A percentile compares a stretch with the other conserved stretches of the same genome.
Evolutionary conservation across 2,113 vertebrate genomes (phyloP).

Genomic region (Delphinus delphis): DNA sequence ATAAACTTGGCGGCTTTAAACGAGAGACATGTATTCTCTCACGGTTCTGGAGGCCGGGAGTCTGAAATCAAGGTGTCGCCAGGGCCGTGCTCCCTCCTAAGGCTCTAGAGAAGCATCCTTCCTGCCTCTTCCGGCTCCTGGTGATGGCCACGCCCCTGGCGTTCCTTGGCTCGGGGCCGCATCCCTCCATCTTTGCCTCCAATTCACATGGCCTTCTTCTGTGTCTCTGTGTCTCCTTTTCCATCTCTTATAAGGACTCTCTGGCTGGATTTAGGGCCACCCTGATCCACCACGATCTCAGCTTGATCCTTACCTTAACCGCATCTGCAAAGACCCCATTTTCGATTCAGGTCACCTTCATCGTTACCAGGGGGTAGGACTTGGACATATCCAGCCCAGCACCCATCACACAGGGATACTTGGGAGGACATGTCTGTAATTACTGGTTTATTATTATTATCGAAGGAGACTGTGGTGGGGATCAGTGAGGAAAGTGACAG

Average conservation of each 20-base stretch:
- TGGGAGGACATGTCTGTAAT: rapidly evolving
- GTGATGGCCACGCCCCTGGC: rapidly evolving
- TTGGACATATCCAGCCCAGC: rapidly evolving
- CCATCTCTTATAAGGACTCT: background rate
- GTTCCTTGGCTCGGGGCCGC: rapidly evolving
- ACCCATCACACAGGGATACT: rapidly evolving
- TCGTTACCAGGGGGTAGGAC: background rate
- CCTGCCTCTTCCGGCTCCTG: rapidly evolving
- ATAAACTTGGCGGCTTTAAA: background rate
- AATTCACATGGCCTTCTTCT: background rate
- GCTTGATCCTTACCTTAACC: background rate
- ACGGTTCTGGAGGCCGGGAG: rapidly evolving
- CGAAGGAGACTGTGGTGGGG: background rate
- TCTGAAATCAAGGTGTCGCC: rapidly evolving
- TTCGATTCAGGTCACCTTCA: too few relatives aligned
- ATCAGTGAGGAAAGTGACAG: background rate
- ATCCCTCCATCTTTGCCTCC: rapidly evolving
- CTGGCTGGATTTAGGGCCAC: background rate
- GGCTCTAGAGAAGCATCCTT: background rate
- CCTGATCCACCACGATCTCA: rapidly evolving
- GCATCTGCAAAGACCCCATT: background rate
- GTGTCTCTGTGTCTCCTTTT: background rate
- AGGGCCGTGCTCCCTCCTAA: rapidly evolving
- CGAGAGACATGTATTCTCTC: background rate
- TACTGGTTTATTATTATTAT: rapidly evolving